Conservation (phyloP, 1,140 invertebrate genomes). For the Mycetomoellerius zeteki region DNA sequence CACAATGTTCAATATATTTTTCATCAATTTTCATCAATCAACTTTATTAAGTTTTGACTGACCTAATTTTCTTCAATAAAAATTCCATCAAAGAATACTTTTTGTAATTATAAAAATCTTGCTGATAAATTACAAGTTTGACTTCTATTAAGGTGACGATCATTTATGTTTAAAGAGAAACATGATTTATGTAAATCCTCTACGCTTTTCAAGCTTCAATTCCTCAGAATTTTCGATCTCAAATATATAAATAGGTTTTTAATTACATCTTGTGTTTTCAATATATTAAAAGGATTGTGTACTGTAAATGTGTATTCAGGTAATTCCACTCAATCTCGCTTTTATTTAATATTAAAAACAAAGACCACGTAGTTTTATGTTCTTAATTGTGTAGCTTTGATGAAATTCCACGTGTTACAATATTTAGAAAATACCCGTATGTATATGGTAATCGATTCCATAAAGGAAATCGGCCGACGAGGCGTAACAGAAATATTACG, state of each 20-base stretch:
- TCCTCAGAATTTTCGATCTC: background rate
- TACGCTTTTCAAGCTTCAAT: background rate
- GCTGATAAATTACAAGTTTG: background rate
- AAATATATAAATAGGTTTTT: background rate
- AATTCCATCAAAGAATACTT: background rate
- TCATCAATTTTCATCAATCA: background rate
- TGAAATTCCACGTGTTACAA: slow-evolving; percentile 15
- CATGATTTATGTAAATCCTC: background rate
- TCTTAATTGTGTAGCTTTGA: background rate
- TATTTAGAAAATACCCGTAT: slow-evolving; percentile 12
- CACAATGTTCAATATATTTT: background rate
- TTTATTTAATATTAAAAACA: background rate
- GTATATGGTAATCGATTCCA: background rate
- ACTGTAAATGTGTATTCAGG: background rate
- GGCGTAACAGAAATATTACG: slow-evolving; percentile 48
- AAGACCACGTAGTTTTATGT: background rate
- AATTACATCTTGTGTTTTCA: background rate
- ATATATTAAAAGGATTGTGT: background rate
- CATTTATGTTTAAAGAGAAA: background rate
- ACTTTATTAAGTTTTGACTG: background rate
- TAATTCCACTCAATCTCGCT: background rate
- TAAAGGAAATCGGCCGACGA: slow-evolving; percentile 9
- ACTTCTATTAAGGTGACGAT: background rate
- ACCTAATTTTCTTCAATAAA: background rate
- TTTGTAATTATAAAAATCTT: background rate